A percentile compares a stretch with the other conserved stretches of the same genome.
Evolutionary conservation across 2,113 vertebrate species (phyloP).

Genomic region (Scomber japonicus): DNA sequence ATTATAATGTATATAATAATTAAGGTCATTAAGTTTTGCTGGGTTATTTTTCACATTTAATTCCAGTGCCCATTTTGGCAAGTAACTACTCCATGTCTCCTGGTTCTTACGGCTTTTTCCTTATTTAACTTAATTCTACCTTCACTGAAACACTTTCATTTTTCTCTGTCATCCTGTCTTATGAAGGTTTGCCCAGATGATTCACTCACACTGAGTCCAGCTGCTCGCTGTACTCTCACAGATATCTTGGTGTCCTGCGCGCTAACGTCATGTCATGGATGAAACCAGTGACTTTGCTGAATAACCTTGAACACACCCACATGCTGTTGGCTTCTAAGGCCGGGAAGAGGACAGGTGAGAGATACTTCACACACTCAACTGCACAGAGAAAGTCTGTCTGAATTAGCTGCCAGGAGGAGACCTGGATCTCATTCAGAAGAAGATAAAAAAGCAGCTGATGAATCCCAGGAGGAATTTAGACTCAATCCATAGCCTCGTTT

Average conservation of each 20-base stretch:
- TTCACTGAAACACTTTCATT: not conserved
- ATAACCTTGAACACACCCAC: constrained; percentile 11
- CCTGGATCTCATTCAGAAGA: constrained; percentile 18
- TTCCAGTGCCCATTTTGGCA: no score
- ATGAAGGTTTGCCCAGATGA: not conserved
- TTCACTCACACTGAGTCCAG: not conserved
- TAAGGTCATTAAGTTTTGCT: no score
- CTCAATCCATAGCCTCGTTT: not conserved
- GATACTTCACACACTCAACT: not conserved
- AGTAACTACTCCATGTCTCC: no score
- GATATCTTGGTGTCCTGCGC: no score
- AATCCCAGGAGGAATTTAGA: constrained; percentile 6
- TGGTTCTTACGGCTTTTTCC: not conserved
- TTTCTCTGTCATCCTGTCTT: not conserved
- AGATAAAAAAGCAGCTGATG: constrained; percentile 9
- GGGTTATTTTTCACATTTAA: no score
- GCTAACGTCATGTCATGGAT: not conserved
- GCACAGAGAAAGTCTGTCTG: constrained; percentile 8
- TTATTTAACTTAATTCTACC: not conserved
- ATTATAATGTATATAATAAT: no score
- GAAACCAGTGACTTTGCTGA: constrained; percentile 13
- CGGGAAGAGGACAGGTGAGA: constrained; percentile 26
- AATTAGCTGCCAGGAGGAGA: constrained; percentile 33
- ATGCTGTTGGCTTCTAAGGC: constrained; percentile 10
- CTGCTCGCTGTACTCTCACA: no score